Percentiles rank a stretch among this genome's conserved stretches.
Evolutionary conservation across 2,797 vertebrate genomes (phyloP).

Genomic region (Rhabdomys pumilio): DNA sequence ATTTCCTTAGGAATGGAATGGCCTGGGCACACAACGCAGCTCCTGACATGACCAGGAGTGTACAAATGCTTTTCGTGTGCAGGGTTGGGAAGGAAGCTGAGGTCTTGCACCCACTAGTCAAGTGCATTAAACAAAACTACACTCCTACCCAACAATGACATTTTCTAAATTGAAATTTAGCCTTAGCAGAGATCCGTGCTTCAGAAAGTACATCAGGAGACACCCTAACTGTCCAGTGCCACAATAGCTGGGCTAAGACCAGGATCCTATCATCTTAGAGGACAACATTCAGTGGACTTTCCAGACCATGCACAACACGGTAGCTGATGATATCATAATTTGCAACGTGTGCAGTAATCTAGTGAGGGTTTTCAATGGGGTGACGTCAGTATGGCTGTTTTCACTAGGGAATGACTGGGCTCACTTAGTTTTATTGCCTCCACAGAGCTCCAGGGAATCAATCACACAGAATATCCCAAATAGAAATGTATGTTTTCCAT

Average conservation of each 20-base stretch:
- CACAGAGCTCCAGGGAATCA: background rate
- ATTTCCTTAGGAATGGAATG: background rate
- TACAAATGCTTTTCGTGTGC: background rate
- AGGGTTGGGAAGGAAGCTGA: background rate
- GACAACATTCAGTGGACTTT: background rate
- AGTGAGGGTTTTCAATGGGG: background rate
- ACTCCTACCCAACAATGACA: background rate
- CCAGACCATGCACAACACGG: accelerated
- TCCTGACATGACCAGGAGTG: background rate
- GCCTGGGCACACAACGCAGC: background rate
- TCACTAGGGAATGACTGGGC: background rate
- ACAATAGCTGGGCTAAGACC: accelerated
- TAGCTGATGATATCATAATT: accelerated
- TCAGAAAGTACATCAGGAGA: background rate
- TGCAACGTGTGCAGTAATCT: accelerated
- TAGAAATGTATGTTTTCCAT: background rate
- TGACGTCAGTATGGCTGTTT: background rate
- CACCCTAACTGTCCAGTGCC: accelerated
- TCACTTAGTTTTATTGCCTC: no score
- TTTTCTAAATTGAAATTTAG: background rate
- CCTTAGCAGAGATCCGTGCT: background rate
- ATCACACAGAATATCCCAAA: background rate
- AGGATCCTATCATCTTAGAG: background rate
- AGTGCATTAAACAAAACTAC: background rate
- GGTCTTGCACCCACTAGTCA: background rate